phyloP scores from a whole-genome alignment of 2,888 invertebrate genomes.

The Acleris sparsana region DNA sequence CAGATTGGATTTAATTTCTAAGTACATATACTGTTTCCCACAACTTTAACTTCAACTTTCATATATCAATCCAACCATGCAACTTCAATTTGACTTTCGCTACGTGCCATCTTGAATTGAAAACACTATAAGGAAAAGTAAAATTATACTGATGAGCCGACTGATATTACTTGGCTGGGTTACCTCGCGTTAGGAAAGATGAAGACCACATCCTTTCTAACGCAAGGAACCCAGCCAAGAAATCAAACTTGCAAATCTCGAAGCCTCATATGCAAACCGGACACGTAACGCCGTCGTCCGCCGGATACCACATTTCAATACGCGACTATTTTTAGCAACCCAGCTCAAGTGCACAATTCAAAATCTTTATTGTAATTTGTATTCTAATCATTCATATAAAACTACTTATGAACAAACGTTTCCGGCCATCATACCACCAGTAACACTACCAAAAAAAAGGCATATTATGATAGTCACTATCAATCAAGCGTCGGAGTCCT shows the following conservation, averaged over 20 bases:
- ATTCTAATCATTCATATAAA: constrained; percentile 54
- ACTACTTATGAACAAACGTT: background rate
- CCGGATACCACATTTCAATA: constrained; percentile 68
- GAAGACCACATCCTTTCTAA: no score
- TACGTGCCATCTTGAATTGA: no score
- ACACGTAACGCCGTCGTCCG: constrained; percentile 67
- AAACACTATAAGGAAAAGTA: no score
- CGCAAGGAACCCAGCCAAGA: background rate
- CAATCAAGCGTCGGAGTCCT: no score
- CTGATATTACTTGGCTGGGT: no score
- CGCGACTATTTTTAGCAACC: constrained; percentile 66
- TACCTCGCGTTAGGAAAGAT: no score
- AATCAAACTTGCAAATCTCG: constrained; percentile 26
- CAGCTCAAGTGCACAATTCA: constrained; percentile 44
- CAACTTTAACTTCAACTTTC: background rate
- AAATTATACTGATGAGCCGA: no score
- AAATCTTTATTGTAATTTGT: constrained; percentile 49
- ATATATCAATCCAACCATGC: no score
- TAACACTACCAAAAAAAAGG: background rate
- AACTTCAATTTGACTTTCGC: no score
- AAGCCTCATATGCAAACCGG: constrained; percentile 61
- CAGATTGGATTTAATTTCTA: background rate
- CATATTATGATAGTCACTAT: no score
- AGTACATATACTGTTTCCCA: background rate
- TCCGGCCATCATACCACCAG: background rate